These are phyloP conservation scores for Rhegmatorhina hoffmannsi DNA, from an alignment of 2,113 vertebrate genomes.

Conservation along the genomic window DNA sequence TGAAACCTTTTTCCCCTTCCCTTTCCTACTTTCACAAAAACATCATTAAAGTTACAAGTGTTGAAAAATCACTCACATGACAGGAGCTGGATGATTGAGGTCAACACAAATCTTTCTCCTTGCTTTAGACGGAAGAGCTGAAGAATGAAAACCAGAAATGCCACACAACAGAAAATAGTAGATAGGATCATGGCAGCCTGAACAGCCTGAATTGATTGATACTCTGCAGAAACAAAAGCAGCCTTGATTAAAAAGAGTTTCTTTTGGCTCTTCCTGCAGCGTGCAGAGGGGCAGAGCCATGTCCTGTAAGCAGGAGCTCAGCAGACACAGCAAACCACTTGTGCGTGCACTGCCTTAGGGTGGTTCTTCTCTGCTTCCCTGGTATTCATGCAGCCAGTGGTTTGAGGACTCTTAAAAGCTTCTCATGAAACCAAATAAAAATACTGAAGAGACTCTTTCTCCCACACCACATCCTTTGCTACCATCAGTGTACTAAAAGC, in stretches of 20 bases:
- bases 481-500: neutral
- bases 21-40: neutral
- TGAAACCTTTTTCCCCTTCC: neutral
- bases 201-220: constrained; percentile 82
- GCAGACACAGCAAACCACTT: neutral
- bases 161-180: constrained; percentile 88
- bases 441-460: neutral
- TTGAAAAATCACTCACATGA: constrained; percentile 83
- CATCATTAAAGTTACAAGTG: neutral
- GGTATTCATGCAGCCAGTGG: neutral
- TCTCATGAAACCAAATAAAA: neutral
- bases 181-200: constrained; percentile 93
- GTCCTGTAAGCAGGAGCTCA: neutral
- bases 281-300: neutral
- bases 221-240: constrained; percentile 76
- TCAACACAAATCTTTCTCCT: constrained; percentile 92
- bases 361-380: neutral
- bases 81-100: constrained; percentile 89
- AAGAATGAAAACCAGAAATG: constrained; percentile 92
- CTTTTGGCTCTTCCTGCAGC: neutral
- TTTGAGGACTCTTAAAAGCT: neutral
- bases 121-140: constrained; percentile 96
- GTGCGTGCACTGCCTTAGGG: neutral
- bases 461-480: neutral
- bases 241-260: neutral